Percentiles rank a stretch among this genome's conserved stretches.
Conservation (phyloP, 2,888 invertebrate genomes). For the Rotaria macrura region DNA sequence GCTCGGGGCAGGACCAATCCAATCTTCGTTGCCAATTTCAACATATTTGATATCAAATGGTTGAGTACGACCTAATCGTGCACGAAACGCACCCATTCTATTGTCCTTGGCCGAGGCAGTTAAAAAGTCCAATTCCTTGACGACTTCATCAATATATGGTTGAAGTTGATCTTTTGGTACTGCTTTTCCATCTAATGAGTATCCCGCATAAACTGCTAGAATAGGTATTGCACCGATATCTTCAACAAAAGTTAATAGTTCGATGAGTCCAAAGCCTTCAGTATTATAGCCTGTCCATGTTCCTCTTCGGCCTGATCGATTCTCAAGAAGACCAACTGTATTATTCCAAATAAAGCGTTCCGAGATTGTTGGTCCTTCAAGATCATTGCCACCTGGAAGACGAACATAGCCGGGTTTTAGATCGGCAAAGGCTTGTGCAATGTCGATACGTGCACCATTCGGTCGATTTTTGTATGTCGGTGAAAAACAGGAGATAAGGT, state of each 20-base stretch:
- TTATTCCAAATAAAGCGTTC: conserved; percentile 8
- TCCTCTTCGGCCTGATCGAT: not conserved
- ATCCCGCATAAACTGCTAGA: not conserved
- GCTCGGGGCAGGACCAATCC: not conserved
- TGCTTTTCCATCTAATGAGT: not conserved
- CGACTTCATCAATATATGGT: not conserved
- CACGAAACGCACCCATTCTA: not conserved
- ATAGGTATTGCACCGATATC: not conserved
- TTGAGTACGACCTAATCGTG: not conserved
- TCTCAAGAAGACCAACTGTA: not conserved
- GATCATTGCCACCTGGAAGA: not conserved
- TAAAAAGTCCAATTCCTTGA: not conserved
- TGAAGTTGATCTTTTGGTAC: not conserved
- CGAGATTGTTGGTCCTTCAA: not conserved
- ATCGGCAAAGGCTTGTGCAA: not conserved
- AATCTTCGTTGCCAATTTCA: not conserved
- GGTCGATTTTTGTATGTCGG: not conserved
- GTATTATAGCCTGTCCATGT: not conserved
- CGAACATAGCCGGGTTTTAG: not conserved
- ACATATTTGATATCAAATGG: not conserved
- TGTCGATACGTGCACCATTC: not conserved
- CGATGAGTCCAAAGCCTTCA: not conserved
- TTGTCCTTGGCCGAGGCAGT: not conserved
- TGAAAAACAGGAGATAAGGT: not conserved
- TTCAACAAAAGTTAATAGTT: not conserved